Percentiles rank a stretch among this genome's conserved stretches.
Conservation (phyloP, 2,888 invertebrate genomes). For the Tachina lurida region DNA sequence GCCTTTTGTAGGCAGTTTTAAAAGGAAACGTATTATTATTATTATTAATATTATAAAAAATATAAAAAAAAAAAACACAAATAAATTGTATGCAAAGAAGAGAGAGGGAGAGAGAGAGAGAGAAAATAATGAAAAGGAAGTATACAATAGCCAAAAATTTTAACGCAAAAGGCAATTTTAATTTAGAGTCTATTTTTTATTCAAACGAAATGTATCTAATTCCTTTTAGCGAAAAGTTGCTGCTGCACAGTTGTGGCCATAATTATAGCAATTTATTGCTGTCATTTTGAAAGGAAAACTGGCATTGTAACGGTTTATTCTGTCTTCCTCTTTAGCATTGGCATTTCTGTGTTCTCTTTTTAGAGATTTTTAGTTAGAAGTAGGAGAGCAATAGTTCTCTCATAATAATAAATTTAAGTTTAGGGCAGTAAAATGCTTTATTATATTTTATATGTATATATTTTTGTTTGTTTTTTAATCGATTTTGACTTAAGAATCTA, state of each 20-base stretch:
- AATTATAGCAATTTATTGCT: constrained; percentile 14
- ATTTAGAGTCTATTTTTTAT: not conserved
- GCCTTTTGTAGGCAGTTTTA: constrained; percentile 33
- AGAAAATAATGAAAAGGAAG: constrained; percentile 7
- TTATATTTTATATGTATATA: not conserved
- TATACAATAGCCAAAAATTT: constrained; percentile 9
- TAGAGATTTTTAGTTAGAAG: not conserved
- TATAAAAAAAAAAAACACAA: not conserved
- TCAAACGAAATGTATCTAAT: constrained; percentile 9
- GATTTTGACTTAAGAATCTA: constrained; percentile 81
- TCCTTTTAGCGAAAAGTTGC: constrained; percentile 42
- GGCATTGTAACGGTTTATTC: constrained; percentile 15
- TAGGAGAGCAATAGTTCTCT: constrained; percentile 4
- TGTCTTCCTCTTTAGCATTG: constrained; percentile 56
- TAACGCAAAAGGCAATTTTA: constrained; percentile 39
- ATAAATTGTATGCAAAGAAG: not conserved
- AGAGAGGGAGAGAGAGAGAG: not conserved
- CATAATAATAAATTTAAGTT: constrained; percentile 19
- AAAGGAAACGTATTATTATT: constrained; percentile 14
- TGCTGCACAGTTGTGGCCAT: constrained; percentile 27
- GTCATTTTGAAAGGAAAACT: constrained; percentile 5
- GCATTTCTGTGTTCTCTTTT: not conserved
- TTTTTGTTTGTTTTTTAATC: not conserved
- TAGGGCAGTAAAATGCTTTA: constrained; percentile 46
- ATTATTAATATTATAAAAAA: constrained; percentile 6